phyloP scores from a whole-genome alignment of 2,888 invertebrate species.

The Lepidocyrtinus sp. region DNA sequence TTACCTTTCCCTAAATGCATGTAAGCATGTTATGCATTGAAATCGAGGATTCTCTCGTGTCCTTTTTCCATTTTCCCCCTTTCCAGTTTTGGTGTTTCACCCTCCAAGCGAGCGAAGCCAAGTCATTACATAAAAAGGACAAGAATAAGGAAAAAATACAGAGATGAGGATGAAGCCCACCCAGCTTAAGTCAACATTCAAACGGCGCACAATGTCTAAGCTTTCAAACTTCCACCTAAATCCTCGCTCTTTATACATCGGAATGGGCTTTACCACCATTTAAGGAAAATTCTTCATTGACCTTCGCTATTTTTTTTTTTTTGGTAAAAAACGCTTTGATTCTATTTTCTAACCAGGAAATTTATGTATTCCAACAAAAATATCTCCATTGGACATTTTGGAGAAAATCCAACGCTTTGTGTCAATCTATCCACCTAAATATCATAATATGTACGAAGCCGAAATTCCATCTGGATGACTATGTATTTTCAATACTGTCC shows the following conservation, averaged over 20 bases:
- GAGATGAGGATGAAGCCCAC: slow-evolving; percentile 39
- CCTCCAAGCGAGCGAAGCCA: slow-evolving; percentile 9
- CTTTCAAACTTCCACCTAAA: slow-evolving; percentile 6
- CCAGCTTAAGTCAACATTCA: slow-evolving; percentile 56
- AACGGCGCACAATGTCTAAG: slow-evolving; percentile 26
- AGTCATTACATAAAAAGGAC: slow-evolving; percentile 22
- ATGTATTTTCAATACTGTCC: too few relatives aligned
- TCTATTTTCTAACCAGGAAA: neutral
- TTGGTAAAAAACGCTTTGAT: neutral
- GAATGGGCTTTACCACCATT: neutral
- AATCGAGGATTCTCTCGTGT: slow-evolving; percentile 47
- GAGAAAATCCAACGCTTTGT: too few relatives aligned
- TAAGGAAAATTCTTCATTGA: neutral
- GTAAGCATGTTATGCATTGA: slow-evolving; percentile 34
- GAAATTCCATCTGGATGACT: too few relatives aligned
- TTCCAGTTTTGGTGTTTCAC: slow-evolving; percentile 1
- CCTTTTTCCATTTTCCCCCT: slow-evolving; percentile 32
- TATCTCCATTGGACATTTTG: too few relatives aligned
- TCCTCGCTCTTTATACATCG: neutral
- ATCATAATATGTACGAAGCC: too few relatives aligned
- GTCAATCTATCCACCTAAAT: too few relatives aligned
- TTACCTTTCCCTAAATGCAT: slow-evolving; percentile 10
- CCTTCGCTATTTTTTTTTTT: neutral
- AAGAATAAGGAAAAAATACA: neutral
- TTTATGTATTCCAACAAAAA: neutral